Evolutionary conservation across 1,140 invertebrate genomes (phyloP).

Genomic region (Diabrotica virgifera): DNA sequence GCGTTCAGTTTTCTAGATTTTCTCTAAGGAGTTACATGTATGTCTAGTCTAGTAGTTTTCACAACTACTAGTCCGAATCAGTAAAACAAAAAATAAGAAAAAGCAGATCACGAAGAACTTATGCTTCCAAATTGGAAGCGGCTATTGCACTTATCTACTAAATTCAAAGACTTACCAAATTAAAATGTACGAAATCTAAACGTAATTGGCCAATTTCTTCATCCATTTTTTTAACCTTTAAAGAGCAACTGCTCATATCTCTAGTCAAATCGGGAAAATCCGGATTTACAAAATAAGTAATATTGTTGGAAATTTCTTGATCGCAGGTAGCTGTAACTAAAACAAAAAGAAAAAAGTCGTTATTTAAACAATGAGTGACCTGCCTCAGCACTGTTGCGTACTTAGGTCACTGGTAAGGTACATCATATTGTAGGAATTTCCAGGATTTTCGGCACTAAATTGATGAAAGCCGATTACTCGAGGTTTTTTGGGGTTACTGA

Average conservation of each 20-base stretch:
- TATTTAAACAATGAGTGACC: too few species aligned
- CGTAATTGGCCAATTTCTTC: slow-evolving; percentile 72
- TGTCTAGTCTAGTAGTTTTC: too few species aligned
- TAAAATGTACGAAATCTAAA: slow-evolving; percentile 78
- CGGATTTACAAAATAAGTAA: slow-evolving; percentile 82
- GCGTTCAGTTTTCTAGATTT: too few species aligned
- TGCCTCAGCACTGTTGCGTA: too few species aligned
- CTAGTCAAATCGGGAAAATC: slow-evolving; percentile 72
- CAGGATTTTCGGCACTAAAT: too few species aligned
- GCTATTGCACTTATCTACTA: neutral
- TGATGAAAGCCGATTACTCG: too few species aligned
- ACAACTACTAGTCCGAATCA: too few species aligned
- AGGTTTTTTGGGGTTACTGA: too few species aligned
- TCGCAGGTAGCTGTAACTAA: slow-evolving; percentile 74
- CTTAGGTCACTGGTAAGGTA: too few species aligned
- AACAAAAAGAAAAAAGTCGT: slow-evolving; percentile 24
- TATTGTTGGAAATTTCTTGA: slow-evolving; percentile 72
- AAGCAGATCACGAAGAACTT: neutral
- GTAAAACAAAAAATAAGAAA: slow-evolving; percentile 38
- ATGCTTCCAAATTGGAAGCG: neutral
- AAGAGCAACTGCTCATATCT: slow-evolving; percentile 60
- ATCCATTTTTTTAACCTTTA: slow-evolving; percentile 68
- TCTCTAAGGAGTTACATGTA: too few species aligned
- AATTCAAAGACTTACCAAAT: slow-evolving; percentile 60
- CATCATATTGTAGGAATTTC: too few species aligned